Evolutionary conservation across 35 echinoderm and acorn worm genomes (phyloP), one percentile per base, ranked within the genome.

Genomic region (Chiridota heheva): DNA sequence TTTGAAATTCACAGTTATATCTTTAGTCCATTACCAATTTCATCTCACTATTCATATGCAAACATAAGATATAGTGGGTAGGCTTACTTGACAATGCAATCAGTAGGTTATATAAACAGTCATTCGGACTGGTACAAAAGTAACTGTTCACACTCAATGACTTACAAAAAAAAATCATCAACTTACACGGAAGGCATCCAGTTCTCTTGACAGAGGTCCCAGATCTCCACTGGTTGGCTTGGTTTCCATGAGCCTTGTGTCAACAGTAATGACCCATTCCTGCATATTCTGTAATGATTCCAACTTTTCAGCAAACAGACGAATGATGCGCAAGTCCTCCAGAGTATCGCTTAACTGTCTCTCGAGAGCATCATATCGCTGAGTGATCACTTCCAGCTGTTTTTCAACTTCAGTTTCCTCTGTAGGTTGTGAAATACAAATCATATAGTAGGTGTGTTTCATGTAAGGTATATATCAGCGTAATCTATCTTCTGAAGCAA

Each of bases 371-470:
- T 98, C 89, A n/a, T 98, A 98, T 22, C 95, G 85, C 64, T 78
- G 67, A 85, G 87, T 98, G 81, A 88, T 82, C 7, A 80, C 81
- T 56, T 87, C 84, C 30, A 98, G 74, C 48, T 98, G 84, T 61
- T 84, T 84, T 58, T 98, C 88, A 46, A 98, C 89, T 47, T 91
- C 88, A 15, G 95, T 91, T 34, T 91, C 89, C 36, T 92, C 95
- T 98, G 85, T 20, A 46, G 12, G 8, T 65, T 10, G 12, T 18
- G 51, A 26, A 67, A 15, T 36, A 10, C 20, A 62, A 78, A 33
- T 24, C 22, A 35, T 36, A 38, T 40, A 61, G 27, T 5, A 81
- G 38, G 46, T 69, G 15, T 1, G 24, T 51, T 75, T 63, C 36
- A 63, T 36, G 28, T 4, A 8, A 18, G 17, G 12, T 15, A n/a